These are phyloP conservation scores for Drosophila rubida DNA, from an alignment of 2,888 invertebrate genomes.

Conservation along the genomic window DNA sequence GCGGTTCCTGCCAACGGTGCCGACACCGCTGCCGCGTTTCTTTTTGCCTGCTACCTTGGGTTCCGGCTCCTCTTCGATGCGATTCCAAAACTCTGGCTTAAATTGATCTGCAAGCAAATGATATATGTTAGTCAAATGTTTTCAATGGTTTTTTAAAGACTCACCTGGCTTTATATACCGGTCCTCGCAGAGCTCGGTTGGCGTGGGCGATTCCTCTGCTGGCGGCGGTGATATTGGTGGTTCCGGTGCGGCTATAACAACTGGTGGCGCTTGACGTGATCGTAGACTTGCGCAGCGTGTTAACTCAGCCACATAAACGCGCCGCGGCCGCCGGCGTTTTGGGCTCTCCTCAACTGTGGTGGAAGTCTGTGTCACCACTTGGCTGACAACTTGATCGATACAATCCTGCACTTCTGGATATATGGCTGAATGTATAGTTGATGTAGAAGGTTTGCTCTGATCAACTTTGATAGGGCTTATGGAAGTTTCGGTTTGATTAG, in stretches of 20 bases:
- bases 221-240: constrained; percentile 18
- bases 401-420: constrained; percentile 41
- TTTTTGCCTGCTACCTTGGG: constrained; percentile 54
- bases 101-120: constrained; percentile 44
- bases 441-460: neutral
- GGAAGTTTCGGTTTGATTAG: constrained; percentile 28
- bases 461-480: constrained; percentile 1
- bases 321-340: constrained; percentile 57
- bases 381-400: constrained; percentile 43
- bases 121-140: neutral
- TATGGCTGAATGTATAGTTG: constrained; percentile 9
- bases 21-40: constrained; percentile 36
- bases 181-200: constrained; percentile 52
- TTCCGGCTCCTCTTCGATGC: constrained; percentile 60
- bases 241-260: constrained; percentile 9
- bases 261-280: constrained; percentile 39
- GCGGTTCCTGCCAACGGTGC: constrained; percentile 22
- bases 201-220: constrained; percentile 47
- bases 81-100: constrained; percentile 57
- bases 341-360: constrained; percentile 7
- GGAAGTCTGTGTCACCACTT: neutral
- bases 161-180: constrained; percentile 53
- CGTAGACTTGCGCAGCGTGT: constrained; percentile 60
- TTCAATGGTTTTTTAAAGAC: neutral
- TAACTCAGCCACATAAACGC: constrained; percentile 55